Conservation (phyloP, 2,797 vertebrate species). For the Ispidina lecontei region DNA sequence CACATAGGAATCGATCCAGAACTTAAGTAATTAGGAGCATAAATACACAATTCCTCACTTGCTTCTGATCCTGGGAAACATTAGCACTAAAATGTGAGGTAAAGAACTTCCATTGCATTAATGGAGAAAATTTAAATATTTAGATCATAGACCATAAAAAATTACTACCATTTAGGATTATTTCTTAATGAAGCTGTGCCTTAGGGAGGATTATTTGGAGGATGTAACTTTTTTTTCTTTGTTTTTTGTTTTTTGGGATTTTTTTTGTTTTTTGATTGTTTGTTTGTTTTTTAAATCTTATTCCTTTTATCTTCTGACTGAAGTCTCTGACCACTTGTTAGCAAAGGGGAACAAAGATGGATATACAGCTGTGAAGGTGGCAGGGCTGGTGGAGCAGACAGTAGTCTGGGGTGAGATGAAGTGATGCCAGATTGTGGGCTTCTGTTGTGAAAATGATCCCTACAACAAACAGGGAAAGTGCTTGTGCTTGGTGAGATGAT, state of each 20-base stretch:
- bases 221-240: background rate
- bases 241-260: background rate
- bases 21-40: background rate
- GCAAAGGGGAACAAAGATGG: background rate
- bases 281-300: background rate
- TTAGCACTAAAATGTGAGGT: background rate
- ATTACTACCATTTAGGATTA: fast-evolving
- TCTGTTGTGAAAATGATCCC: background rate
- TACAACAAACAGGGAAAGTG: background rate
- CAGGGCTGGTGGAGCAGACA: background rate
- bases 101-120: background rate
- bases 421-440: background rate
- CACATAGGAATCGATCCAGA: background rate
- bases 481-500: background rate
- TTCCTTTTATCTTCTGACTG: background rate
- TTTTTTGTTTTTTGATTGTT: background rate
- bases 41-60: background rate
- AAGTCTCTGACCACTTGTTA: background rate
- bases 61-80: background rate
- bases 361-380: background rate
- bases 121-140: background rate
- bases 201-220: background rate
- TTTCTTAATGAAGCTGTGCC: background rate
- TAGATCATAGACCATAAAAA: background rate
- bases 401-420: background rate